Percentiles rank a stretch among this genome's conserved stretches.
phyloP scores from a whole-genome alignment of 1,140 invertebrate species.

The Bicyclus anynana region DNA sequence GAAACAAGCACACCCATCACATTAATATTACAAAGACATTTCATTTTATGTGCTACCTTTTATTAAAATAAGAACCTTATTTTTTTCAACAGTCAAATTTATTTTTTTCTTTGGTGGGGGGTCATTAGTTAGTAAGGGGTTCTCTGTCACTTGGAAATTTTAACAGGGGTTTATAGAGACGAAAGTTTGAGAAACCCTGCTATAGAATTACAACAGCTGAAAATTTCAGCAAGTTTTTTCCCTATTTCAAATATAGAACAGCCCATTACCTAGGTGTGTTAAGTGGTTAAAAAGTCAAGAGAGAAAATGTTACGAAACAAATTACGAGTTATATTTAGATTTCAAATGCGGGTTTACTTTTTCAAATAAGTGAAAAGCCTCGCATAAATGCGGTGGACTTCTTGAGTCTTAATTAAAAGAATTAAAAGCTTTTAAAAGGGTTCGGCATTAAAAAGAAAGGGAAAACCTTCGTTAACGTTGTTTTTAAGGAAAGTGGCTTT shows the following conservation, averaged over 20 bases:
- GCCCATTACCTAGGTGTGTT: not conserved
- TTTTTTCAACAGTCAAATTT: no score
- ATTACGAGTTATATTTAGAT: constrained; percentile 10
- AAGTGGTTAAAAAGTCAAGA: not conserved
- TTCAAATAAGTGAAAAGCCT: constrained; percentile 4
- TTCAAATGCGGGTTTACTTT: constrained; percentile 3
- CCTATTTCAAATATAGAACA: not conserved
- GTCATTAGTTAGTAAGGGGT: no score
- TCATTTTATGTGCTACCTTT: no score
- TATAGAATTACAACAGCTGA: not conserved
- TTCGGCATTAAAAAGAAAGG: constrained; percentile 3
- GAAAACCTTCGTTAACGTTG: constrained; percentile 1
- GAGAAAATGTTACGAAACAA: constrained; percentile 2
- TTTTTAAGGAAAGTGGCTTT: not conserved
- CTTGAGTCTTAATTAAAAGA: constrained; percentile 12
- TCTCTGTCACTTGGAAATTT: no score
- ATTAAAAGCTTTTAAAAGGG: constrained; percentile 12
- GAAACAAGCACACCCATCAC: no score
- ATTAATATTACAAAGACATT: no score
- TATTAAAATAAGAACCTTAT: no score
- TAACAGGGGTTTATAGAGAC: no score
- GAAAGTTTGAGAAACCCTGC: not conserved
- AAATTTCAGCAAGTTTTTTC: not conserved
- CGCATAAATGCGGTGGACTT: constrained; percentile 8
- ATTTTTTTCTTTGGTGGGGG: no score